Percentiles rank a stretch among this genome's conserved stretches.
phyloP scores from a whole-genome alignment of 2,113 vertebrate species.

The Pheucticus melanocephalus region DNA sequence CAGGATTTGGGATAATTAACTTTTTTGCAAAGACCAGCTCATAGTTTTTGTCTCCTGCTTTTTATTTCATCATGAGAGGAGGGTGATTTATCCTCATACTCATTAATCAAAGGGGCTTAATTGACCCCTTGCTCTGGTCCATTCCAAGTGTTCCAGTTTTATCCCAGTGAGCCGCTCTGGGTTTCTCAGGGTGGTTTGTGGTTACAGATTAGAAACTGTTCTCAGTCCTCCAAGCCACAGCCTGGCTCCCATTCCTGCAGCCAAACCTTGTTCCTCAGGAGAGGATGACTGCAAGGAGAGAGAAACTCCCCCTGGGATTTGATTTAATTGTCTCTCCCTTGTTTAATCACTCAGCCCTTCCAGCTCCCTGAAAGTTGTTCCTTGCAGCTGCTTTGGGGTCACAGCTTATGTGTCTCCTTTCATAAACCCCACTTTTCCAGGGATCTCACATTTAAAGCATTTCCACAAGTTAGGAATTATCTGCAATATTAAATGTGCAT shows the following conservation, averaged over 20 bases:
- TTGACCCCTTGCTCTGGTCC: background rate
- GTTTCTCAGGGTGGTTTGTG: background rate
- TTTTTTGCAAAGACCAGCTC: rapidly evolving
- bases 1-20: background rate
- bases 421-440: background rate
- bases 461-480: background rate
- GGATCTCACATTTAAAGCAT: background rate
- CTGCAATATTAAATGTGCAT: rapidly evolving
- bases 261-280: background rate
- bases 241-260: background rate
- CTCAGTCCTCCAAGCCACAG: background rate
- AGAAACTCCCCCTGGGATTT: background rate
- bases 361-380: background rate
- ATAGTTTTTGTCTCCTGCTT: background rate
- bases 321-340: background rate
- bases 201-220: background rate
- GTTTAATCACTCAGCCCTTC: background rate
- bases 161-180: background rate
- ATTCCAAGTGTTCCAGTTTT: background rate
- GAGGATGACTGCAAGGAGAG: background rate
- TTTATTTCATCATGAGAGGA: background rate
- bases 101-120: background rate
- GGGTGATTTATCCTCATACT: background rate
- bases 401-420: background rate
- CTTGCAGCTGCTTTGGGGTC: background rate